Conservation (phyloP, 1,140 invertebrate species). For the Myzus persicae region DNA sequence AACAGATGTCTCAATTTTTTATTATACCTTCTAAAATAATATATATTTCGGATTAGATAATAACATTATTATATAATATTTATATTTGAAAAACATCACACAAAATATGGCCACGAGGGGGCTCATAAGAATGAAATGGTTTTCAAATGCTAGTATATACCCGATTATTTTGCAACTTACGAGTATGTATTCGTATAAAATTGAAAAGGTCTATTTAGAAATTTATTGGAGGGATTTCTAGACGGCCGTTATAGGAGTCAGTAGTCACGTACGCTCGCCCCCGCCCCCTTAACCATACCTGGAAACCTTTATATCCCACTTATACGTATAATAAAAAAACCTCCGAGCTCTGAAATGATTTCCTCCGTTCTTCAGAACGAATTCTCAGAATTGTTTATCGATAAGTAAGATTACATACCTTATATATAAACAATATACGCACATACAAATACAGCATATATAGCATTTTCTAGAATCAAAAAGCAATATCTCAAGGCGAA, state of each 20-base stretch:
- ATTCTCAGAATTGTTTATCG: constrained; percentile 50
- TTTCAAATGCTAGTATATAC: constrained; percentile 24
- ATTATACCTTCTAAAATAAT: neutral
- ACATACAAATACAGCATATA: constrained; percentile 27
- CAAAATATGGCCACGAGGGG: constrained; percentile 1
- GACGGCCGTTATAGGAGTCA: constrained; percentile 42
- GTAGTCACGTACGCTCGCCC: neutral
- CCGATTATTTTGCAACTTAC: constrained; percentile 46
- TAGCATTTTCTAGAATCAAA: constrained; percentile 54
- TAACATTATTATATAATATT: neutral
- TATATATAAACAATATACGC: constrained; percentile 19
- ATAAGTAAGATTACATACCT: constrained; percentile 24
- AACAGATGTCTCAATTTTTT: neutral
- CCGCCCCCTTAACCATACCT: neutral
- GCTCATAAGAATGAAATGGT: constrained; percentile 28
- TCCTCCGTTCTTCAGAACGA: constrained; percentile 15
- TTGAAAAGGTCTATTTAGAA: constrained; percentile 48
- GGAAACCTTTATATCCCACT: constrained; percentile 28
- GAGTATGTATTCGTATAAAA: constrained; percentile 5
- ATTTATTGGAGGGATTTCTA: constrained; percentile 47
- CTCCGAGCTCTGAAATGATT: constrained; percentile 35
- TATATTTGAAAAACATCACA: constrained; percentile 1
- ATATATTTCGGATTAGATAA: neutral
- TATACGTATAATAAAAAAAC: constrained; percentile 36
- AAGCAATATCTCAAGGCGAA: constrained; percentile 50